Evolutionary conservation across 1,140 invertebrate genomes (phyloP), one percentile per base, ranked within the genome.

Genomic region (Polyergus mexicanus): DNA sequence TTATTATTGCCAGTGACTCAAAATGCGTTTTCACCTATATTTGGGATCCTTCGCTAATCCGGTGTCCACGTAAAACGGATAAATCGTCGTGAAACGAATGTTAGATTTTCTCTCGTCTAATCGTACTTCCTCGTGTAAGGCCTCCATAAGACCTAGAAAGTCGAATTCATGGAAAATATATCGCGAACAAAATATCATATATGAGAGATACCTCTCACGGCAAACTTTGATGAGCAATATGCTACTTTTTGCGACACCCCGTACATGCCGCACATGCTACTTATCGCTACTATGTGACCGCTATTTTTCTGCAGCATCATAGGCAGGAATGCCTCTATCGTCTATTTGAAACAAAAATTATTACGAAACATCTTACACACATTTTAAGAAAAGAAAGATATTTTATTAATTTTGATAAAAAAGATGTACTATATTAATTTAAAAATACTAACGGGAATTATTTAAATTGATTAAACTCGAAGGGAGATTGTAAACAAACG

Each of bases 181-280:
- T 8, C 38, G 22, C 3, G n/a, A 71, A 58, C 13, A 10, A 71
- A 63, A 32, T 7, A 6, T 56, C 10, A 58, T 16, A 41, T 13
- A 3, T 11, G 44, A 44, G 3, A 32, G 3, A 32, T 85, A 94
- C 98, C 98, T 84, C 98, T 97, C 58, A 98, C 97, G 10, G 98
- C 99, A 92, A 97, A 98, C 95, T 99, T 99, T 6, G 98, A 98
- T 2, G 98, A 96, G 94, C 98, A 99, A 92, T 99, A 99, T 93
- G 99, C 98, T 10, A 98, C 97, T 86, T 99, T 96, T 91, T 98
- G 97, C 60, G 96, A 95, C 60, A 97, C 96, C 16, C 98, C 97
- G 38, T 97, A 96, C 86, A 98, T 96, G 0, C 98, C 99, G 28
- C 98, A 99, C 93, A 98, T 96, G 25, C 98, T 98, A 3, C 98